phyloP scores from a whole-genome alignment of 2,113 vertebrate genomes.

The Herpetotheres cachinnans region DNA sequence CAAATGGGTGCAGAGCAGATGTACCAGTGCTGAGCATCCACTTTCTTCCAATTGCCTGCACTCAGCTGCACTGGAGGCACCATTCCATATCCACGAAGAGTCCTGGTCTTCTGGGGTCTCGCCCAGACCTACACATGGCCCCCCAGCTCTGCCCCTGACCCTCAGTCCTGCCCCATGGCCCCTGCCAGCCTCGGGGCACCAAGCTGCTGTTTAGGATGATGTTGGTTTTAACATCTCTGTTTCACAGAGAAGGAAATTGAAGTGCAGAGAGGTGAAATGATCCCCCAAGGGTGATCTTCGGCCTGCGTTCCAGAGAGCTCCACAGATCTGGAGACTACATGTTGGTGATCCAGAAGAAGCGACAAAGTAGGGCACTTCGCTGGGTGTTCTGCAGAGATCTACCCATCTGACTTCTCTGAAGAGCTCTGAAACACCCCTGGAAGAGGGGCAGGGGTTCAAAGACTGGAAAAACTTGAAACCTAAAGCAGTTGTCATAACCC shows the following conservation, averaged over 20 bases:
- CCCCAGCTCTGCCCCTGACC: not conserved
- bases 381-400: not conserved
- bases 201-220: not conserved
- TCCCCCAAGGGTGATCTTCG: not conserved
- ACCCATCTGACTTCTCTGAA: not conserved
- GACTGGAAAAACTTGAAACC: not conserved
- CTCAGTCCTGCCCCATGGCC: not conserved
- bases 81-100: not conserved
- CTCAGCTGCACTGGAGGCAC: not conserved
- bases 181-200: not conserved
- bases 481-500: not conserved
- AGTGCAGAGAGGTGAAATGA: not conserved
- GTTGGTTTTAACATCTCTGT: not conserved
- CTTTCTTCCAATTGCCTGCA: not conserved
- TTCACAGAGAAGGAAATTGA: not conserved
- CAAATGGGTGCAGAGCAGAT: not conserved
- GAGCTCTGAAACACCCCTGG: not conserved
- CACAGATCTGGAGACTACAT: not conserved
- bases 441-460: not conserved
- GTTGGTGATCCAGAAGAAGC: not conserved
- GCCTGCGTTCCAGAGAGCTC: not conserved
- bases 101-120: not conserved
- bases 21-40: accelerated
- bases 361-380: not conserved
- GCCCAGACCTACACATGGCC: not conserved